Evolutionary conservation across 35 echinoderm and acorn worm species (phyloP).

Genomic region (Heliocidaris erythrogramma): DNA sequence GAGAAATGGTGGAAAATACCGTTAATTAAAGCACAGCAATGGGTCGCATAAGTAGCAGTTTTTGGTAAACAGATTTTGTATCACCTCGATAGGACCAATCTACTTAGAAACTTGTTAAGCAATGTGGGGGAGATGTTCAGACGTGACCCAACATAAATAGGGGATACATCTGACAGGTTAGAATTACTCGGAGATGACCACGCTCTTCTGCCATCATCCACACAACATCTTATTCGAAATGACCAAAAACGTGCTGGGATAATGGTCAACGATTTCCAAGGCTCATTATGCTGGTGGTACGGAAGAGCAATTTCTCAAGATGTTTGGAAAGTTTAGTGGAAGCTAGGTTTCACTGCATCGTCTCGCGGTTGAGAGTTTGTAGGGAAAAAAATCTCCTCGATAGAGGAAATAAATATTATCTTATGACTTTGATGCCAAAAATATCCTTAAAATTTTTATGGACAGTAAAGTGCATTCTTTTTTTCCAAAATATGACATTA

Average conservation of each 20-base stretch:
- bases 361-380: too few relatives aligned
- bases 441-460: too few relatives aligned
- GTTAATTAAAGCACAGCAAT: neutral
- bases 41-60: neutral
- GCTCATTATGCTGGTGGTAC: too few relatives aligned
- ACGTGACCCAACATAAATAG: neutral
- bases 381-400: too few relatives aligned
- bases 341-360: too few relatives aligned
- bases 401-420: too few relatives aligned
- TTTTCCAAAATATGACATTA: too few relatives aligned
- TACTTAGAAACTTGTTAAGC: neutral
- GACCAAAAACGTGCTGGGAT: neutral
- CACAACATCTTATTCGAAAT: neutral
- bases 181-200: neutral
- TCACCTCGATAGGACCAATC: neutral
- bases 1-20: neutral
- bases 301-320: neutral
- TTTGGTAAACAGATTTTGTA: neutral
- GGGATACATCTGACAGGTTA: neutral
- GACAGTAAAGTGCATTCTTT: too few relatives aligned
- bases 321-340: neutral
- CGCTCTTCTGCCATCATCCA: neutral
- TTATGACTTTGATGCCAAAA: too few relatives aligned
- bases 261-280: neutral
- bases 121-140: neutral